These are phyloP conservation scores for Clinocottus analis DNA, from an alignment of 2,113 vertebrate genomes.

Conservation along the genomic window DNA sequence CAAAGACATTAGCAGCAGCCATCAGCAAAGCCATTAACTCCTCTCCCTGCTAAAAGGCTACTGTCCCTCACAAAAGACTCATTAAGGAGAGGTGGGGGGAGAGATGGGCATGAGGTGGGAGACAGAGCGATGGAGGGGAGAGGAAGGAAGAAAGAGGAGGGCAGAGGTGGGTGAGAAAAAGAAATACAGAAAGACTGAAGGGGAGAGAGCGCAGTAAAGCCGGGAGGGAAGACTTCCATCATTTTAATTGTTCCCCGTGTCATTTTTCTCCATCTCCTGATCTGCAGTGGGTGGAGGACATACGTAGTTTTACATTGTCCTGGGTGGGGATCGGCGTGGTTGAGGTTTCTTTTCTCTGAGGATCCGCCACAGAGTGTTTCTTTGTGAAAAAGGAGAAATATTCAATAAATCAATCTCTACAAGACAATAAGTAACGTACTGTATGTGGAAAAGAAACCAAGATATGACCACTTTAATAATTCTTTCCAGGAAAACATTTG, in stretches of 20 bases:
- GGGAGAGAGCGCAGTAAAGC: constrained; percentile 6
- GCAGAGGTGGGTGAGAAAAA: constrained; percentile 32
- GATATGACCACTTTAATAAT: background rate
- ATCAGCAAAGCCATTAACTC: constrained; percentile 75
- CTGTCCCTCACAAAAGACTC: constrained; percentile 74
- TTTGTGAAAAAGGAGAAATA: background rate
- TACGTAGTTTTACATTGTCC: background rate
- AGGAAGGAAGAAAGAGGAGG: constrained; percentile 17
- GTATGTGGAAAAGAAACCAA: background rate
- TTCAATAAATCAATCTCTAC: background rate
- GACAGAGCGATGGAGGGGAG: constrained; percentile 15
- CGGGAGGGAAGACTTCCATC: constrained; percentile 22
- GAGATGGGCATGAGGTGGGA: constrained; percentile 26
- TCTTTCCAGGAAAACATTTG: background rate
- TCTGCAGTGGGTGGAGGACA: constrained; percentile 16
- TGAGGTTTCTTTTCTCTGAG: background rate
- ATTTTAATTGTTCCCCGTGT: constrained; percentile 33
- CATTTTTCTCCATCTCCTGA: constrained; percentile 14
- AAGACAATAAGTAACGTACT: too few species aligned
- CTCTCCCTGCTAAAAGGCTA: constrained; percentile 69
- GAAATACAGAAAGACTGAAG: constrained; percentile 11
- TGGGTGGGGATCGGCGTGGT: background rate
- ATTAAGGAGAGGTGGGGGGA: constrained; percentile 56
- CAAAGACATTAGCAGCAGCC: constrained; percentile 75
- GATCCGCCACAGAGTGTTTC: background rate